Evolutionary conservation across 2,113 vertebrate species (phyloP).

Genomic region (Meleagris gallopavo): DNA sequence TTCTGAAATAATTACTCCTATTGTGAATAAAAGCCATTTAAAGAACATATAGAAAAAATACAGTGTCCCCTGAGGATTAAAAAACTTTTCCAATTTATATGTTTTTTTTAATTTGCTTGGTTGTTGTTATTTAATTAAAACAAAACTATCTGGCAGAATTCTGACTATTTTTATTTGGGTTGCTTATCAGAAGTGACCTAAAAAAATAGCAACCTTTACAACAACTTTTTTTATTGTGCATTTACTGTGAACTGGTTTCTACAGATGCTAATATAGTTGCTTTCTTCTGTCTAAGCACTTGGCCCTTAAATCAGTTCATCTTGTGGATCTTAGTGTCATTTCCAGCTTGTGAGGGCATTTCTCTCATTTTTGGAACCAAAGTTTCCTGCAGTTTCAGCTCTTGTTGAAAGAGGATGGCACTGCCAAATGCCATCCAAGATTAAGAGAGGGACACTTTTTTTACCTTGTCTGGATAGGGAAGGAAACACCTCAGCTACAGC

Average conservation of each 20-base stretch:
- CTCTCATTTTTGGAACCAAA: background rate
- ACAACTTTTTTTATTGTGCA: background rate
- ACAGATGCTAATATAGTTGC: background rate
- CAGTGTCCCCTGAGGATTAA: background rate
- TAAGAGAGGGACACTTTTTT: background rate
- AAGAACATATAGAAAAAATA: background rate
- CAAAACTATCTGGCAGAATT: background rate
- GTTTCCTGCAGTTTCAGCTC: background rate
- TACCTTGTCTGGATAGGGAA: background rate
- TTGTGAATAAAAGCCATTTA: background rate
- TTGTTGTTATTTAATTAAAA: background rate
- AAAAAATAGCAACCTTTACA: background rate
- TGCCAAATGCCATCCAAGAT: background rate
- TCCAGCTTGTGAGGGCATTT: background rate
- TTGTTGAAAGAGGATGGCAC: background rate
- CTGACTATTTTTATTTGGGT: background rate
- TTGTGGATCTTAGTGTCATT: background rate
- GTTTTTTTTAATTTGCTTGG: too few species aligned
- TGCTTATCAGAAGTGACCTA: background rate
- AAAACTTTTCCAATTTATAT: background rate
- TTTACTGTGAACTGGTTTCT: background rate
- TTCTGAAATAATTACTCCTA: background rate
- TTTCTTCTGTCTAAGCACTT: background rate
- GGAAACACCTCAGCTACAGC: background rate
- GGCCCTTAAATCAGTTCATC: background rate